Conservation (phyloP, 2,888 invertebrate genomes). For the Hemistola chrysoprasaria region DNA sequence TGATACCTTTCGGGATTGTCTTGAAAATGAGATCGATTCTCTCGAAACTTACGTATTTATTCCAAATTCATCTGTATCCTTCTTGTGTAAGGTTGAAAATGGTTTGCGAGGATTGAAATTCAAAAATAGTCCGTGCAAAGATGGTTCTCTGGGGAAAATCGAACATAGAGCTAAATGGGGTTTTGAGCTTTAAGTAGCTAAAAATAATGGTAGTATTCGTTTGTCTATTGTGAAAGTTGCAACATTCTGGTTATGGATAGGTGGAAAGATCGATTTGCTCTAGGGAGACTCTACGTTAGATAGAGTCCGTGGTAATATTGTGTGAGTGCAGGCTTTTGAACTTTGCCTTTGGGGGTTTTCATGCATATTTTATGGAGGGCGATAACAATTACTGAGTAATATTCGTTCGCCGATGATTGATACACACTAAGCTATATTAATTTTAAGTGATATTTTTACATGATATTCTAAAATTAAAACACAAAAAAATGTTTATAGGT, state of each 20-base stretch:
- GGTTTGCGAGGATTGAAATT: constrained; percentile 39
- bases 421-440: too few relatives aligned
- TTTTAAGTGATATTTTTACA: too few relatives aligned
- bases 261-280: constrained; percentile 73
- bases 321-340: constrained; percentile 18
- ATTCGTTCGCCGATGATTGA: too few relatives aligned
- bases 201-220: constrained; percentile 36
- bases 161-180: constrained; percentile 38
- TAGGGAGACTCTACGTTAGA: constrained; percentile 62
- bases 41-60: constrained; percentile 46
- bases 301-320: constrained; percentile 26
- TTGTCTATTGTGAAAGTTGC: constrained; percentile 33
- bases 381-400: too few relatives aligned
- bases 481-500: too few relatives aligned
- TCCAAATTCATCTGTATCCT: constrained; percentile 32
- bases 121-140: constrained; percentile 74
- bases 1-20: constrained; percentile 40
- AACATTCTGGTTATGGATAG: constrained; percentile 41
- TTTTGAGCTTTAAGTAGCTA: constrained; percentile 32
- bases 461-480: too few relatives aligned
- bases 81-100: constrained; percentile 30
- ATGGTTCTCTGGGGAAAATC: constrained; percentile 81
- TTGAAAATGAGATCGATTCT: constrained; percentile 75
- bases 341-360: too few relatives aligned
- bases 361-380: too few relatives aligned